Base-by-base conservation (phyloP, 2,797 vertebrate species). In the Australoheros facetus region DNA sequence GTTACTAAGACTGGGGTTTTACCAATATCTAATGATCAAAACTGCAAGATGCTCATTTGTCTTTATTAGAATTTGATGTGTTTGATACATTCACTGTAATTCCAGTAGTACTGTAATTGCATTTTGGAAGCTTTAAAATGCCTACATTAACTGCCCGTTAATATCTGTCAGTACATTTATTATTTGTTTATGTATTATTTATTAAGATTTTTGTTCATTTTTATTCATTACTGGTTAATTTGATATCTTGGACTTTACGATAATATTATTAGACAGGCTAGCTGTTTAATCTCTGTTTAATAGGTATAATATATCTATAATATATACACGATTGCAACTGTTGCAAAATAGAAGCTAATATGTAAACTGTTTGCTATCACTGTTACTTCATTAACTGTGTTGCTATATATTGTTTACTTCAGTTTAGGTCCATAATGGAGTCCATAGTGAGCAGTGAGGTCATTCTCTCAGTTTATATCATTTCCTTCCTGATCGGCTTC, bases 401-500 rank as follows among this genome's bases (percentile, higher is more conserved):
- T 69, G 11, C 2, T 34, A 7, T 7, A 34, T 8, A 34, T 34
- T 34, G 32, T 17, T 45, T 58, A 42, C 14, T 17, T 64, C 10
- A 3, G 37, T 45, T 51, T 17, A 42, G 59, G 37, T 3, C 34
- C 17, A 66, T 13, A 2, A 81, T 73, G 70, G 56, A 14, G 14
- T 3, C 1, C 1, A 11, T 19, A 12, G 71, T 87, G 58, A 78
- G 14, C 7, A 60, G n/a, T 32, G 73, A 84, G 45, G 19, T 92
- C 11, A 79, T 95, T 75, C 93, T 97, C 1, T 7, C 86, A 0
- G 66, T 94, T 83, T 96, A 97, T 87, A 70, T 96, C 21, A 0
- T 96, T 5, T 93, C 95, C 21, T 96, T 97, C 72, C 9, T 95
- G 62, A 87, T 95, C 0, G 97, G 96, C 10, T 88, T 97, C 28